phyloP scores from a whole-genome alignment of 2,797 vertebrate species.

The Distichodus sexfasciatus region DNA sequence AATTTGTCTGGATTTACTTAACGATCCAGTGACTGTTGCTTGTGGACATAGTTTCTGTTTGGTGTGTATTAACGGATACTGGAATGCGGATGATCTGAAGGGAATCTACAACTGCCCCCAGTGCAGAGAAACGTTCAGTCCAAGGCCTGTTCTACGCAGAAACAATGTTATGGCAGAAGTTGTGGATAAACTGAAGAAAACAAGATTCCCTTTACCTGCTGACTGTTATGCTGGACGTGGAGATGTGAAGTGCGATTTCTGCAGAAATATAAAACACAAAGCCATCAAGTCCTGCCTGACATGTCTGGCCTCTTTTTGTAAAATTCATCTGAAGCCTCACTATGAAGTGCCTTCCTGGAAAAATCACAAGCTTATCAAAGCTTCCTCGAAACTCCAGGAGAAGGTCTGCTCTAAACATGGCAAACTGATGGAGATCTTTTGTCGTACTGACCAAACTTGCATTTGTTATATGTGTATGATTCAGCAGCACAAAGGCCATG shows the following conservation, averaged over 20 bases:
- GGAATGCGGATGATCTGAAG: constrained; percentile 1
- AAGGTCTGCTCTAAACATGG: constrained; percentile 72
- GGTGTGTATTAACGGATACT: background rate
- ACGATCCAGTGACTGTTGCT: too few species aligned
- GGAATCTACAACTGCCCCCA: constrained; percentile 6
- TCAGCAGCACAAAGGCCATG: background rate
- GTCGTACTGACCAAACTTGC: background rate
- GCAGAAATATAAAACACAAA: constrained; percentile 79
- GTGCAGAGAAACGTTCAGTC: background rate
- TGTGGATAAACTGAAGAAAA: background rate
- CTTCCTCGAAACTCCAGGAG: background rate
- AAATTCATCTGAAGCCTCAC: constrained; percentile 65
- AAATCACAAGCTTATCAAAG: constrained; percentile 68
- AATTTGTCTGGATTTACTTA: too few species aligned
- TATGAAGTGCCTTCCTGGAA: constrained; percentile 77
- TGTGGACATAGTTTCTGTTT: background rate
- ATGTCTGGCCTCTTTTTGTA: constrained; percentile 10
- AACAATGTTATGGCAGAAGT: background rate
- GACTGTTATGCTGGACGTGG: background rate
- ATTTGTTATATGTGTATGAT: background rate
- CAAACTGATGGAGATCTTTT: too few species aligned
- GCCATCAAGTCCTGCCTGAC: constrained; percentile 79
- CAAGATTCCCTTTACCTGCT: too few species aligned
- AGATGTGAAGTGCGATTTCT: background rate
- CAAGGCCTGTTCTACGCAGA: constrained; percentile 13